Conservation (phyloP, 2,888 invertebrate species). For the Nematopogon swammerdamellus region DNA sequence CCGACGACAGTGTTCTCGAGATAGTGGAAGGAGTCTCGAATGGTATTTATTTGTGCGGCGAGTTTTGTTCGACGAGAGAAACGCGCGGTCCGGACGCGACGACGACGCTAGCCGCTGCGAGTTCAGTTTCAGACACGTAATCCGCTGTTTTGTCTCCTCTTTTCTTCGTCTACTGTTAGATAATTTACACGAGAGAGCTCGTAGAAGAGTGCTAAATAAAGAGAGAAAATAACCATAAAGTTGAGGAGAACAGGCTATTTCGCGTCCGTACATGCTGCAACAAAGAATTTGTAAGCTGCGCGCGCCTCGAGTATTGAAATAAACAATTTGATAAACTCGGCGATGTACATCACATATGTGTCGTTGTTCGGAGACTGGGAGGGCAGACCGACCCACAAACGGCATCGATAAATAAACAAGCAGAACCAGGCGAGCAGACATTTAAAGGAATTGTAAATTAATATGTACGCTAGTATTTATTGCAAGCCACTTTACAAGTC, state of each 20-base stretch:
- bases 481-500: background rate
- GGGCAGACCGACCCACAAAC: background rate
- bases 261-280: background rate
- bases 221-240: background rate
- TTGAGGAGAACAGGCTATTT: background rate
- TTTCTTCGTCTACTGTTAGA: background rate
- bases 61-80: background rate
- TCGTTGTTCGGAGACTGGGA: too few relatives aligned
- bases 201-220: background rate
- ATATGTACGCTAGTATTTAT: background rate
- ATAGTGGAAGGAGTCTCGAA: conserved; percentile 19
- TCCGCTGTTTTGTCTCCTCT: background rate
- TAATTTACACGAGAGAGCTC: background rate
- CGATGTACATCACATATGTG: too few relatives aligned
- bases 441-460: background rate
- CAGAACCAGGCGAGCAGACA: background rate
- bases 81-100: too few relatives aligned
- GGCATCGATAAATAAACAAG: background rate
- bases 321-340: too few relatives aligned
- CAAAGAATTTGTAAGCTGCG: background rate
- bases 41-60: conserved; percentile 24
- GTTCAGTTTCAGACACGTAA: background rate
- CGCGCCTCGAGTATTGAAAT: too few relatives aligned
- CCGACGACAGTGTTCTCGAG: conserved; percentile 19
- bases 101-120: background rate